These are phyloP conservation scores for Idaea biselata DNA, from an alignment of 2,888 invertebrate species.

Conservation along the genomic window DNA sequence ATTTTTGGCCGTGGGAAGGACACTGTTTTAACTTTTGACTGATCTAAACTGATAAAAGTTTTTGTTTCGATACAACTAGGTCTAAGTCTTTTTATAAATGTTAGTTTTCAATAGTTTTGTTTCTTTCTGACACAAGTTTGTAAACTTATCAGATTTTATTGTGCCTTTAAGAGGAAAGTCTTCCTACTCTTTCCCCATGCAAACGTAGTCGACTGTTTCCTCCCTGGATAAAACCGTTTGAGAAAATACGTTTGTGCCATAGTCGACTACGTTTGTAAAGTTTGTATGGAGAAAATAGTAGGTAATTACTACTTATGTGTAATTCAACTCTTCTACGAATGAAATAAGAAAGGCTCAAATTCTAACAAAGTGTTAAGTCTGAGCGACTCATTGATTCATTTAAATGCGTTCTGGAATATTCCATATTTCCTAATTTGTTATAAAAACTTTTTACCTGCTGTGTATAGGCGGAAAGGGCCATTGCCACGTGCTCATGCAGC, in stretches of 20 bases:
- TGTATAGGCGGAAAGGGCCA: constrained; percentile 71
- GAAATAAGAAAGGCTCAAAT: neutral
- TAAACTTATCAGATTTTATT: too few relatives aligned
- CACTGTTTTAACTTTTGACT: neutral
- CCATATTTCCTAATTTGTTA: constrained; percentile 54
- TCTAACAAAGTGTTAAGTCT: neutral
- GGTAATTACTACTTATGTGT: too few relatives aligned
- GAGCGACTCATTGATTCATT: neutral
- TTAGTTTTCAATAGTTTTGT: neutral
- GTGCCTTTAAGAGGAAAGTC: too few relatives aligned
- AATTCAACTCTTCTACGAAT: neutral
- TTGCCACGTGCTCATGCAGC: constrained; percentile 77
- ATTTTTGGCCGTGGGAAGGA: constrained; percentile 3
- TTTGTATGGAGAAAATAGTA: too few relatives aligned
- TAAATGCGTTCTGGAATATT: constrained; percentile 44
- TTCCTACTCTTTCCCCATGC: too few relatives aligned
- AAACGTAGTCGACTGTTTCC: too few relatives aligned
- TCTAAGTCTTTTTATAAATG: neutral
- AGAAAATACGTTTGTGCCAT: too few relatives aligned
- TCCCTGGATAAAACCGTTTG: too few relatives aligned
- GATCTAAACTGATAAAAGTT: neutral
- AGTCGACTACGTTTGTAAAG: too few relatives aligned
- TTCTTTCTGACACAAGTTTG: too few relatives aligned
- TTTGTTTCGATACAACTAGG: neutral
- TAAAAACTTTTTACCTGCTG: constrained; percentile 74